Conservation (phyloP, 2,113 vertebrate genomes). For the Nannospalax galili region DNA sequence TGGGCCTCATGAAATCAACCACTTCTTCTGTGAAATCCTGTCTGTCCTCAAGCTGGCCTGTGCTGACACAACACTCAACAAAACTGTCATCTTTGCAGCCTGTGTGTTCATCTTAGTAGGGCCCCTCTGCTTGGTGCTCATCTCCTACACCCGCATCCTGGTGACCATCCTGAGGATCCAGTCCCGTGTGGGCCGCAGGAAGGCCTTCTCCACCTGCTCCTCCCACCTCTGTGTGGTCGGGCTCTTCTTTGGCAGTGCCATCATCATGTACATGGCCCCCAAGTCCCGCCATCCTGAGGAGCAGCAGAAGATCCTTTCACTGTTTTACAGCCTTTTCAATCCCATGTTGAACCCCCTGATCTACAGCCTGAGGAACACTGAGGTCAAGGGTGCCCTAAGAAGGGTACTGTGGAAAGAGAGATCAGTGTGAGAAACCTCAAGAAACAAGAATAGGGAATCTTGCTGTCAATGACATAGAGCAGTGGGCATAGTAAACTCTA, state of each 20-base stretch:
- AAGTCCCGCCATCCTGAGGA: background rate
- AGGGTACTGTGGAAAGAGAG: background rate
- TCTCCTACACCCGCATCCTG: background rate
- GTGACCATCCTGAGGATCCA: background rate
- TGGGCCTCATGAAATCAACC: conserved; percentile 62
- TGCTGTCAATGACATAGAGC: background rate
- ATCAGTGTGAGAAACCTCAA: background rate
- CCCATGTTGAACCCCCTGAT: background rate
- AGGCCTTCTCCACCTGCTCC: background rate
- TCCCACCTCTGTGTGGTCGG: background rate
- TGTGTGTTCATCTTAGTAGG: conserved; percentile 29
- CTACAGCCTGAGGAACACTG: background rate
- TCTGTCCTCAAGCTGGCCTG: conserved; percentile 74
- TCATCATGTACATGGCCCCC: background rate
- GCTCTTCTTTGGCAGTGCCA: background rate
- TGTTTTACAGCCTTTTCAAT: background rate
- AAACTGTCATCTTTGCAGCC: background rate
- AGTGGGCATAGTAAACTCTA: background rate
- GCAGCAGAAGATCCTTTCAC: background rate
- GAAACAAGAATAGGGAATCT: background rate
- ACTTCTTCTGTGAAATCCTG: conserved; percentile 74
- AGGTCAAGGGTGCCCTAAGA: background rate
- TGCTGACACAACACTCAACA: conserved; percentile 56
- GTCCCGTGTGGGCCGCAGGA: background rate
- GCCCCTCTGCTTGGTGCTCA: conserved; percentile 55